Conservation (phyloP, 2,113 vertebrate species). For the Fukomys damarensis region DNA sequence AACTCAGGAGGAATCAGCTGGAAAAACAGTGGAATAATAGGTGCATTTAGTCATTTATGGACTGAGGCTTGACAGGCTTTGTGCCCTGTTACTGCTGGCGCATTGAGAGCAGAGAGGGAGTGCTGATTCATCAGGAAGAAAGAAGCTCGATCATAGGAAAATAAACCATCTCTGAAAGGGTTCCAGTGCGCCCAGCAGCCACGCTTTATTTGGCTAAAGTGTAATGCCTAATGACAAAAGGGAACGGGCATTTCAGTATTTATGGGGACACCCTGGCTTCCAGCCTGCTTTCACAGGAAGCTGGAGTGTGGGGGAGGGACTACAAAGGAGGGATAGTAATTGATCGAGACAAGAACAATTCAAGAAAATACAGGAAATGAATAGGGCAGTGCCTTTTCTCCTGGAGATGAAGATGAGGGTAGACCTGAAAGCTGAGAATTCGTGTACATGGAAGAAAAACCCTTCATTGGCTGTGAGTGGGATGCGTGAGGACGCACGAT, state of each 20-base stretch:
- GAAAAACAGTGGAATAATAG: conserved; percentile 83
- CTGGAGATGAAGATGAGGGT: conserved; percentile 56
- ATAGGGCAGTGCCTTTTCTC: neutral
- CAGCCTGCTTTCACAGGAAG: neutral
- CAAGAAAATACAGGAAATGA: conserved; percentile 3
- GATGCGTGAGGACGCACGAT: neutral
- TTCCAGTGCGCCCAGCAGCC: conserved; percentile 6
- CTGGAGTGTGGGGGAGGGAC: no score
- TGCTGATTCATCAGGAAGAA: conserved; percentile 61
- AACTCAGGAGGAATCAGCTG: conserved; percentile 68
- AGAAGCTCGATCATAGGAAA: conserved; percentile 33
- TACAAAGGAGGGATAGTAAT: neutral
- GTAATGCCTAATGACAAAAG: conserved; percentile 43
- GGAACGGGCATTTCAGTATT: conserved; percentile 52
- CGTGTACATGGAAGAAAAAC: neutral
- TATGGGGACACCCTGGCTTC: conserved; percentile 37
- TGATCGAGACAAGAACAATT: conserved; percentile 29
- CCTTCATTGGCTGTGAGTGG: neutral
- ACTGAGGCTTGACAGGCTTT: conserved; percentile 75
- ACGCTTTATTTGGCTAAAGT: conserved; percentile 68
- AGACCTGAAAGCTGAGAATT: conserved; percentile 59
- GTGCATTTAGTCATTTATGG: conserved; percentile 79
- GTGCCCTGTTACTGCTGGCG: conserved; percentile 77
- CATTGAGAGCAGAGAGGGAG: conserved; percentile 48
- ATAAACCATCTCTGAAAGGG: conserved; percentile 73